phyloP scores from a whole-genome alignment of 2,113 vertebrate genomes.

The Odontophorus gujanensis region DNA sequence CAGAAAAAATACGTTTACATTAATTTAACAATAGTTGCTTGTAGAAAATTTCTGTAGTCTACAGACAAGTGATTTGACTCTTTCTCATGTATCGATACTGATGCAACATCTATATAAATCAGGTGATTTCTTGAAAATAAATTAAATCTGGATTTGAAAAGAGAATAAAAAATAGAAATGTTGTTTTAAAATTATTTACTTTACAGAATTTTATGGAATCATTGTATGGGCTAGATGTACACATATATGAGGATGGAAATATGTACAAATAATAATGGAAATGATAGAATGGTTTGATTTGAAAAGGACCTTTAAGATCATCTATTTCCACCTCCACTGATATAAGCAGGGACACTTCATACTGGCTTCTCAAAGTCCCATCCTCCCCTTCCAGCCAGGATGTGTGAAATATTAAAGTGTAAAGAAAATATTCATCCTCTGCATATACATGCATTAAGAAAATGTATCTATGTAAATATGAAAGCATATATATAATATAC shows the following conservation, averaged over 20 bases:
- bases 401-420: not conserved
- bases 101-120: not conserved
- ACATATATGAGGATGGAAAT: not conserved
- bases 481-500: not conserved
- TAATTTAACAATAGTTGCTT: not conserved
- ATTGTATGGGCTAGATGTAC: not conserved
- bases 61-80: not conserved
- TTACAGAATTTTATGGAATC: not conserved
- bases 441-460: not conserved
- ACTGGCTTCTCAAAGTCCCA: no score
- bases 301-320: no score
- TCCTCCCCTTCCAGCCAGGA: no score
- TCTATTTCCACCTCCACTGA: no score
- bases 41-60: not conserved
- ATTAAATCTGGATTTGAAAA: not conserved
- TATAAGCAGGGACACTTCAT: no score
- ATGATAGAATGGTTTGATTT: no score
- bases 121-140: not conserved
- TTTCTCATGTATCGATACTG: not conserved
- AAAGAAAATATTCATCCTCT: not conserved
- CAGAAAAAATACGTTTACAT: not conserved
- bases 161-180: not conserved
- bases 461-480: not conserved
- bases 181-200: not conserved
- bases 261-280: not conserved